phyloP scores from a whole-genome alignment of 1,140 invertebrate species.

The Anagrus nilaparvatae region DNA sequence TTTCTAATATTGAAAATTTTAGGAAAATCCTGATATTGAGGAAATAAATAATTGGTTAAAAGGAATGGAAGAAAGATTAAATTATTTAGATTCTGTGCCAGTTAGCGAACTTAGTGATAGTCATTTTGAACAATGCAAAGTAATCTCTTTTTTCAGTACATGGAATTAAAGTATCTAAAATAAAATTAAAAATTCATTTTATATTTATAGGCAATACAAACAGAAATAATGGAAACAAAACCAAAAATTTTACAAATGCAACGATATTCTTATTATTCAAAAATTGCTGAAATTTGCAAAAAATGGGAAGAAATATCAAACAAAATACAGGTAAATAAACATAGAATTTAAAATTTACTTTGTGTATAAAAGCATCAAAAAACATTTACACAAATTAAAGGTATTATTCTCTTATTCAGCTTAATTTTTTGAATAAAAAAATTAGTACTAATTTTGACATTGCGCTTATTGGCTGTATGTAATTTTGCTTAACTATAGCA shows the following conservation, averaged over 20 bases:
- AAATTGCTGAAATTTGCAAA: conserved; percentile 35
- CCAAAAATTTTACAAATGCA: conserved; percentile 35
- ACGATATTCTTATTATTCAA: conserved; percentile 33
- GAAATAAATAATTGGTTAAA: conserved; percentile 43
- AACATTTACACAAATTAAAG: too few relatives aligned
- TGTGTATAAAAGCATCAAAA: too few relatives aligned
- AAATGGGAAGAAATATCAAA: conserved; percentile 36
- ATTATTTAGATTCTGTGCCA: conserved; percentile 30
- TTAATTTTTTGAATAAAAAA: too few relatives aligned
- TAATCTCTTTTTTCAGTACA: conserved; percentile 13
- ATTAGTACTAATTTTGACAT: too few relatives aligned
- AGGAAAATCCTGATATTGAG: conserved; percentile 39
- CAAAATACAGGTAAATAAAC: conserved; percentile 35
- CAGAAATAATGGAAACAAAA: conserved; percentile 37
- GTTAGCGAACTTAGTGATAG: conserved; percentile 33
- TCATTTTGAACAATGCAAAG: conserved; percentile 43
- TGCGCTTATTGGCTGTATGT: too few relatives aligned
- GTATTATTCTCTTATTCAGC: too few relatives aligned
- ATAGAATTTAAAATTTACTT: too few relatives aligned
- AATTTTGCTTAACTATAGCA: too few relatives aligned
- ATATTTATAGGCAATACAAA: conserved; percentile 30
- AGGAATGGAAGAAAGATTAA: conserved; percentile 39
- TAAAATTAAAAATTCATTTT: conserved; percentile 8
- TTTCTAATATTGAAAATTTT: conserved; percentile 7
- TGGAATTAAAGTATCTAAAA: conserved; percentile 3